phyloP scores from a whole-genome alignment of 1,140 invertebrate genomes.

The Drosophila insularis region DNA sequence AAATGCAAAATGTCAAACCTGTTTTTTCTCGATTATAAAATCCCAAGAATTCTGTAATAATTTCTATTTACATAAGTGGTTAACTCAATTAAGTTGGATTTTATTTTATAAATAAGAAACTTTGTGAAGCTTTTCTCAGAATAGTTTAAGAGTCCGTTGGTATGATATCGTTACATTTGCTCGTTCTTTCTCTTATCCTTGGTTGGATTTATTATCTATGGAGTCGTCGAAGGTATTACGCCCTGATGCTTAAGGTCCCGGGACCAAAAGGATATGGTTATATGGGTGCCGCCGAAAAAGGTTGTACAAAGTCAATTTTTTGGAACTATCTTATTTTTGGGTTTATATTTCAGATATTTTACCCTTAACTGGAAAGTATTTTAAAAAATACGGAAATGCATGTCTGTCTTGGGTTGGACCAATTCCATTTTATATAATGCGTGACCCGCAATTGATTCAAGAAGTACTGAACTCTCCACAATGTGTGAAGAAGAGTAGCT shows the following conservation, averaged over 20 bases:
- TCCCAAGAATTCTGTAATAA: too few species aligned
- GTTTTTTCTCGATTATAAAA: too few species aligned
- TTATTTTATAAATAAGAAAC: neutral
- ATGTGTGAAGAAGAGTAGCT: conserved; percentile 40
- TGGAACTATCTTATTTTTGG: neutral
- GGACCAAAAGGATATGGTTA: conserved; percentile 55
- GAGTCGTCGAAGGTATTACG: conserved; percentile 60
- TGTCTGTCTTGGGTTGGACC: conserved; percentile 53
- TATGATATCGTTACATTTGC: conserved; percentile 26
- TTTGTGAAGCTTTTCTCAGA: neutral
- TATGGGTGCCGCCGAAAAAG: conserved; percentile 25
- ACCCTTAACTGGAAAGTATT: neutral
- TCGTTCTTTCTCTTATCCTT: conserved; percentile 11
- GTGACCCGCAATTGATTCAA: conserved; percentile 46
- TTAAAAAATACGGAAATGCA: conserved; percentile 41
- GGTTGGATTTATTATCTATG: conserved; percentile 61
- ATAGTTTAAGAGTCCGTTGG: neutral
- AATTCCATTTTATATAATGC: conserved; percentile 33
- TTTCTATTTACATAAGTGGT: too few species aligned
- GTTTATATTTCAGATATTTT: too few species aligned
- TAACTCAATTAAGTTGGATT: too few species aligned
- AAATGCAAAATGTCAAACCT: too few species aligned
- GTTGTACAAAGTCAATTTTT: too few species aligned
- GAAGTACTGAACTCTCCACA: conserved; percentile 52
- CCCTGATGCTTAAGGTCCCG: conserved; percentile 45